Conservation (phyloP, 2,113 vertebrate species). For the Grammomys dolichurus region DNA sequence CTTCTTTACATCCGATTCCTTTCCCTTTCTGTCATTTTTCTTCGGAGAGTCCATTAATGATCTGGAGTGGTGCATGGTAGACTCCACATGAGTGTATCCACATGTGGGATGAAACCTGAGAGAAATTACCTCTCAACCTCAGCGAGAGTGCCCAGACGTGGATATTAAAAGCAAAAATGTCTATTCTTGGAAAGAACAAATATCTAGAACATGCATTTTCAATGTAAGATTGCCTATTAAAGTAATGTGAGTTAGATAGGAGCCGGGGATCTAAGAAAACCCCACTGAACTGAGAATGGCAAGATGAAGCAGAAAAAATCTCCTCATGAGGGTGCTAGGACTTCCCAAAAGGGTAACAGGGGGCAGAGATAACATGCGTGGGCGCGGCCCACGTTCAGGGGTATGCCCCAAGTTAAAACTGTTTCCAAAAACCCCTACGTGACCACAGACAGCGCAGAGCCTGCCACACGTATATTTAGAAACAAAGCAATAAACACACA, state of each 20-base stretch:
- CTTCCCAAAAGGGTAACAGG: conserved; percentile 82
- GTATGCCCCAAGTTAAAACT: conserved; percentile 81
- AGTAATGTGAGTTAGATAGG: background rate
- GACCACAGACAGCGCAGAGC: conserved; percentile 75
- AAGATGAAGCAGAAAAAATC: conserved; percentile 66
- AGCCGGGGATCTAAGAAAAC: conserved; percentile 55
- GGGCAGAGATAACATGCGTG: conserved; percentile 76
- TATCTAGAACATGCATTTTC: conserved; percentile 23
- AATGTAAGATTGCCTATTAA: background rate
- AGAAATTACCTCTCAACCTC: background rate
- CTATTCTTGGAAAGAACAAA: background rate
- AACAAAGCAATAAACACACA: conserved; percentile 72
- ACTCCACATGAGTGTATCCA: background rate
- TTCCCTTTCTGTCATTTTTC: background rate
- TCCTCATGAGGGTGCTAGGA: conserved; percentile 75
- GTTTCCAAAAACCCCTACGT: conserved; percentile 82
- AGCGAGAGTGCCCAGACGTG: background rate
- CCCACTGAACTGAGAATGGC: conserved; percentile 58
- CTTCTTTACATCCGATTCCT: background rate
- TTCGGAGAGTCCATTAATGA: background rate
- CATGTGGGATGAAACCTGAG: background rate
- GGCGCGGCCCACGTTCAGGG: conserved; percentile 77
- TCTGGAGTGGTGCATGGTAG: background rate
- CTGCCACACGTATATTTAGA: conserved; percentile 80
- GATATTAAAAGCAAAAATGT: background rate